These are phyloP conservation scores for Cossypha niveicapilla DNA, from an alignment of 2,797 vertebrate genomes.

Conservation along the genomic window DNA sequence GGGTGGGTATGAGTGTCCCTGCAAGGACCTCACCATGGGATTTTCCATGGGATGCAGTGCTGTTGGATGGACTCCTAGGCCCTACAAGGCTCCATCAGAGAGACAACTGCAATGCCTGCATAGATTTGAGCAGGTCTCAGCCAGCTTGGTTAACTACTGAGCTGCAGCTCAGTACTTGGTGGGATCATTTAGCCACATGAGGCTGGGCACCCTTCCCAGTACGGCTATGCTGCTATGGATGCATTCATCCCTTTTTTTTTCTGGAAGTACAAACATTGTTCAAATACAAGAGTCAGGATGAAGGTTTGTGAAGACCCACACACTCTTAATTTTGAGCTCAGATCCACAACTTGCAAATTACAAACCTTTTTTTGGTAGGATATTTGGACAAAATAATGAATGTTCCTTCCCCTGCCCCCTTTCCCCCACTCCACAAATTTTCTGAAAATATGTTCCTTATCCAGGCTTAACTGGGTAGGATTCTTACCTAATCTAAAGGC, in stretches of 20 bases:
- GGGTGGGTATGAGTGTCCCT: not conserved
- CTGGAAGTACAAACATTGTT: not conserved
- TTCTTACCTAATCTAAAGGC: not conserved
- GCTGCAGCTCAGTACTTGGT: not conserved
- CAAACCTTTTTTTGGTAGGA: not conserved
- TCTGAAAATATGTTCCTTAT: not conserved
- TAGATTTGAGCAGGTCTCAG: not conserved
- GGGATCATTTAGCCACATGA: rapidly evolving
- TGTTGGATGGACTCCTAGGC: not conserved
- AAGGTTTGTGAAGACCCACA: not conserved
- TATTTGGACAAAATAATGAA: not conserved
- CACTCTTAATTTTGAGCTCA: not conserved
- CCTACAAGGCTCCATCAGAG: not conserved
- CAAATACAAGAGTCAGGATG: not conserved
- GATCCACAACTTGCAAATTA: not conserved
- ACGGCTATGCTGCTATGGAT: not conserved
- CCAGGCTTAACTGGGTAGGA: not conserved
- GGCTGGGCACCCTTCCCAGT: not conserved
- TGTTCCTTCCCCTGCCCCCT: not conserved
- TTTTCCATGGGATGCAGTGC: not conserved
- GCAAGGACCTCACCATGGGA: not conserved
- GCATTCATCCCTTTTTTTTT: not conserved
- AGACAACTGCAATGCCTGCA: not conserved
- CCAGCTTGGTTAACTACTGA: not conserved
- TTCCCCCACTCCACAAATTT: not conserved